Conservation (phyloP, 2,113 vertebrate genomes). For the Henicopernis longicauda region DNA sequence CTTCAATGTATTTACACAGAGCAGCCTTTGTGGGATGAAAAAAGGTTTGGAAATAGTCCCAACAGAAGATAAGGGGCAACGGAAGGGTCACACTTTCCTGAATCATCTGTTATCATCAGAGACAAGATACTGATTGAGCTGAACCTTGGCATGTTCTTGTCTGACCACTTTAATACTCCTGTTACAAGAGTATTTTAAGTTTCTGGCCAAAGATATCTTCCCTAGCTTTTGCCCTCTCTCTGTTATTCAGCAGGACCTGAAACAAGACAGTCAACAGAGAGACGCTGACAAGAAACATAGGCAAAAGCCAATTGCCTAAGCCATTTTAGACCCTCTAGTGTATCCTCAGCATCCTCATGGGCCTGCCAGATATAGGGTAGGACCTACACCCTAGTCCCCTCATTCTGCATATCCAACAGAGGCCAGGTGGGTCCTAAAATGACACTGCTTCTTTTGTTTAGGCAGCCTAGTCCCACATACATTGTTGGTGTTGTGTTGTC, state of each 20-base stretch:
- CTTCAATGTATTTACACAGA: conserved; percentile 15
- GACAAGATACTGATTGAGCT: conserved; percentile 25
- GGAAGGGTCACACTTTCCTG: conserved; percentile 31
- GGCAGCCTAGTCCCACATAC: neutral
- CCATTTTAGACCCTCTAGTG: neutral
- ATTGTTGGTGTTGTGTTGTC: neutral
- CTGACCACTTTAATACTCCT: conserved; percentile 19
- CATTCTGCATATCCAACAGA: neutral
- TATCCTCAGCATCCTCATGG: neutral
- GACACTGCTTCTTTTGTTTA: neutral
- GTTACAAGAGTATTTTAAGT: conserved; percentile 11
- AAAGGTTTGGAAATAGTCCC: conserved; percentile 29
- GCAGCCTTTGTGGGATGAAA: conserved; percentile 15
- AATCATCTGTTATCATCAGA: conserved; percentile 15
- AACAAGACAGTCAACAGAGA: neutral
- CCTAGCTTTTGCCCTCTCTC: neutral
- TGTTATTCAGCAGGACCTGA: neutral
- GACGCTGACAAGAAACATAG: neutral
- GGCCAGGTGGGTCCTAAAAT: neutral
- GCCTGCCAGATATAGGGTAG: neutral
- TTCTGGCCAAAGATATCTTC: neutral
- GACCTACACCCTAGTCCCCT: neutral
- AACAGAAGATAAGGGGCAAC: conserved; percentile 23
- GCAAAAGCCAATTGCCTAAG: neutral
- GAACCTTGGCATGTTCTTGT: conserved; percentile 9